phyloP scores from a whole-genome alignment of 2,888 invertebrate genomes.

The Cephus sareptanus region DNA sequence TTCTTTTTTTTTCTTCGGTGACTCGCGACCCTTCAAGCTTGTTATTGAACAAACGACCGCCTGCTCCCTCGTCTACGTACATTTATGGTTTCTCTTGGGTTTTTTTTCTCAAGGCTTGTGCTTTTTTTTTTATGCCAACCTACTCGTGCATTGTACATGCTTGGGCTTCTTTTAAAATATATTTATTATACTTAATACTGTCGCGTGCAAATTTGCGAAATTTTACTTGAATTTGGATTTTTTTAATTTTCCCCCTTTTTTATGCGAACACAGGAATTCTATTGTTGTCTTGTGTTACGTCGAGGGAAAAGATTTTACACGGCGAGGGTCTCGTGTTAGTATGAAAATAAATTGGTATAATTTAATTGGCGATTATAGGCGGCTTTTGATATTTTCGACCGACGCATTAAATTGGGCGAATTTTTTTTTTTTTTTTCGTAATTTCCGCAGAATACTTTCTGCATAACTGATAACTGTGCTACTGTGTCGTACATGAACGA shows the following conservation, averaged over 20 bases:
- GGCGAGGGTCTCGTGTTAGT: neutral
- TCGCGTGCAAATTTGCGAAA: neutral
- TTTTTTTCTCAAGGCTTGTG: neutral
- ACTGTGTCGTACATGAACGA: no score
- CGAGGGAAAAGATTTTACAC: neutral
- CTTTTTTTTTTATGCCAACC: neutral
- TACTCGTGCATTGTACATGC: neutral
- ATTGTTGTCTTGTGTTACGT: neutral
- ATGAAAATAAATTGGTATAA: neutral
- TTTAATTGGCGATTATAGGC: neutral
- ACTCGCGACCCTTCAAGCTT: neutral
- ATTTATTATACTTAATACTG: neutral
- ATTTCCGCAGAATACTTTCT: no score
- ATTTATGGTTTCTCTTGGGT: neutral
- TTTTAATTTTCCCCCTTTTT: rapidly evolving
- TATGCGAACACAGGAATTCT: neutral
- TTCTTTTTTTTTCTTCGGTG: neutral
- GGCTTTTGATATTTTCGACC: neutral
- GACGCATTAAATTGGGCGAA: rapidly evolving
- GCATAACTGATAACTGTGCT: no score
- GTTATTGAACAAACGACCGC: neutral
- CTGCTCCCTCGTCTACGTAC: neutral
- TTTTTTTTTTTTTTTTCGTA: no score
- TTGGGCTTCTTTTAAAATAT: neutral
- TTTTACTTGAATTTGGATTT: neutral